These are phyloP conservation scores for Pristionchus japonicus DNA, from an alignment of 2,888 invertebrate genomes.

Conservation along the genomic window DNA sequence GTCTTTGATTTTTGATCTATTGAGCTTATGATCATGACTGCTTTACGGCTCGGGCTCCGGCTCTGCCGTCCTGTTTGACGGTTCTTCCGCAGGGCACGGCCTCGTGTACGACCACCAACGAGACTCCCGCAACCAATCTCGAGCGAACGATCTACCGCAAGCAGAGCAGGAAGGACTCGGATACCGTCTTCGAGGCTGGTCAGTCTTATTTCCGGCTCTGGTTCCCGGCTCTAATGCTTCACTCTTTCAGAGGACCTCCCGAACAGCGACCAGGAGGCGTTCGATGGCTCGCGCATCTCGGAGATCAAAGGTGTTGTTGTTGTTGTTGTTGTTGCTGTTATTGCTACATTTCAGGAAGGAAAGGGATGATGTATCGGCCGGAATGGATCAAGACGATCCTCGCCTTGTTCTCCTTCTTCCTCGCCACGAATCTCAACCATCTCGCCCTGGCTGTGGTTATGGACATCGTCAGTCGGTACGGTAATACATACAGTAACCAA, in stretches of 20 bases:
- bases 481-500: not conserved
- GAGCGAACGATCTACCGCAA: not conserved
- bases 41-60: not conserved
- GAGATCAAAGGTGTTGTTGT: constrained; percentile 8
- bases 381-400: constrained; percentile 44
- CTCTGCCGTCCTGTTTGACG: not conserved
- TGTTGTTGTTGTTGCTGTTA: too few species aligned
- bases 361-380: not conserved
- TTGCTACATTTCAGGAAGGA: not conserved
- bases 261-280: constrained; percentile 8
- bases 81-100: not conserved
- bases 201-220: not conserved
- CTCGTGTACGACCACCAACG: not conserved
- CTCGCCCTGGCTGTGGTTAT: not conserved
- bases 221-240: too few species aligned
- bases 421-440: constrained; percentile 27
- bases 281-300: constrained; percentile 28
- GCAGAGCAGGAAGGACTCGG: not conserved
- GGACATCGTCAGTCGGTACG: constrained; percentile 37
- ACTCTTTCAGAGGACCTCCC: not conserved
- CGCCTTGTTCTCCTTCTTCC: not conserved
- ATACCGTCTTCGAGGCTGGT: not conserved
- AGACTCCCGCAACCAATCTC: not conserved
- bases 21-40: not conserved
- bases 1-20: not conserved